Evolutionary conservation across 2,113 vertebrate genomes (phyloP).

Genomic region (Perognathus longimembris): DNA sequence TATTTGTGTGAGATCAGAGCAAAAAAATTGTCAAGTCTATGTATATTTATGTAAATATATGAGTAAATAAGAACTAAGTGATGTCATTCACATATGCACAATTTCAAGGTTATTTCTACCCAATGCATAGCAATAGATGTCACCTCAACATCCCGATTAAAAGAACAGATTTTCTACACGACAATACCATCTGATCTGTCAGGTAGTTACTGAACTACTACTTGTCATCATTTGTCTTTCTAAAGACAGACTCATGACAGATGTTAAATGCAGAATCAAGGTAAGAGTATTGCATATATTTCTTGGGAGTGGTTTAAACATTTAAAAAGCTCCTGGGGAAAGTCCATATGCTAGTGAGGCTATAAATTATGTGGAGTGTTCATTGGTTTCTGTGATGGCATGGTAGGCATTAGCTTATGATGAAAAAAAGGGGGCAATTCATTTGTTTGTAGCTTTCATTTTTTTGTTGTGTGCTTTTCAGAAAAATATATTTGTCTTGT

Average conservation of each 20-base stretch:
- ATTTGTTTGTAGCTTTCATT: constrained; percentile 70
- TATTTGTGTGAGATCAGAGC: constrained; percentile 13
- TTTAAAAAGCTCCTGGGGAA: constrained; percentile 67
- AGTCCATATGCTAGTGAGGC: constrained; percentile 57
- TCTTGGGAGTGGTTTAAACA: constrained; percentile 63
- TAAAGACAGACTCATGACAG: constrained; percentile 67
- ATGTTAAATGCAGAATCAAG: constrained; percentile 70
- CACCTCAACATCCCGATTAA: constrained; percentile 64
- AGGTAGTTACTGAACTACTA: constrained; percentile 62
- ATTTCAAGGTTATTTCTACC: constrained; percentile 43
- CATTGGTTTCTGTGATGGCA: constrained; percentile 66
- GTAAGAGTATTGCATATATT: constrained; percentile 48
- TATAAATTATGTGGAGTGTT: constrained; percentile 63
- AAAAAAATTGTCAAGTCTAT: neutral
- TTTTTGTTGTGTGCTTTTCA: constrained; percentile 61
- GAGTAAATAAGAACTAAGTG: constrained; percentile 13
- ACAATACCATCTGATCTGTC: constrained; percentile 30
- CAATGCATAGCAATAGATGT: constrained; percentile 51
- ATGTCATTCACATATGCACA: neutral
- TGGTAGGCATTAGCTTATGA: constrained; percentile 58
- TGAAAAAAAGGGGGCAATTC: constrained; percentile 6
- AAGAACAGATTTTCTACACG: constrained; percentile 23
- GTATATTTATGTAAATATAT: constrained; percentile 24
- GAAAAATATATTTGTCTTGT: constrained; percentile 64
- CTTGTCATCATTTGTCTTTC: constrained; percentile 69